Percentiles rank a stretch among this genome's conserved stretches.
Evolutionary conservation across 2,113 vertebrate genomes (phyloP).

Genomic region (Platanista minor): DNA sequence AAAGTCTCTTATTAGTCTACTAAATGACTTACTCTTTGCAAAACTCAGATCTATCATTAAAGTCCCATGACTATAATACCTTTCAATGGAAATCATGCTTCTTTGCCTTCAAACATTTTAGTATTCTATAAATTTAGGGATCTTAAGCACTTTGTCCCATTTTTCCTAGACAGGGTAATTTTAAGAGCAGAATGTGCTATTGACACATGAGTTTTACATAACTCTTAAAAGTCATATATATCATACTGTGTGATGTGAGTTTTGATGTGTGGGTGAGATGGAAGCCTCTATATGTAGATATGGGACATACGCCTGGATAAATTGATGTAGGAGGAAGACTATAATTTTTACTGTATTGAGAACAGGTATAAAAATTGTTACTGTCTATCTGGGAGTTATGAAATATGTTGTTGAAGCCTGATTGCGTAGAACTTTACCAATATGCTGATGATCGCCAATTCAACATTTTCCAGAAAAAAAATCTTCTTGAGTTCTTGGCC

Average conservation of each 20-base stretch:
- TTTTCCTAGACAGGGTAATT: constrained; percentile 17
- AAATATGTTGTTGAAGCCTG: neutral
- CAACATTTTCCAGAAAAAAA: constrained; percentile 24
- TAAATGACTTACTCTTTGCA: neutral
- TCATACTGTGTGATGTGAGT: constrained; percentile 22
- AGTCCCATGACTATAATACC: neutral
- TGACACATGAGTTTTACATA: constrained; percentile 15
- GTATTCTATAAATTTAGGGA: neutral
- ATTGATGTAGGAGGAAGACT: neutral
- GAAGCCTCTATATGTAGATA: constrained; percentile 45
- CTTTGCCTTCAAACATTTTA: neutral
- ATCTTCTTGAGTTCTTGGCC: neutral
- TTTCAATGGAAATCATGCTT: neutral
- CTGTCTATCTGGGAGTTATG: neutral
- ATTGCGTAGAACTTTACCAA: neutral
- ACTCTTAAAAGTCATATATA: constrained; percentile 34
- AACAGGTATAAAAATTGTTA: neutral
- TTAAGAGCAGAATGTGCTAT: constrained; percentile 30
- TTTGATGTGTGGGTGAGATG: constrained; percentile 44
- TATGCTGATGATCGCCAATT: neutral
- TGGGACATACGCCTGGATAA: neutral
- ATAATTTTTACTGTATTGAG: neutral
- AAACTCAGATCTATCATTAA: neutral
- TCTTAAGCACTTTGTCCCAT: neutral
- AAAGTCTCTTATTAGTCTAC: neutral